Evolutionary conservation across 2,113 vertebrate genomes (phyloP).

Genomic region (Bagarius yarrelli): DNA sequence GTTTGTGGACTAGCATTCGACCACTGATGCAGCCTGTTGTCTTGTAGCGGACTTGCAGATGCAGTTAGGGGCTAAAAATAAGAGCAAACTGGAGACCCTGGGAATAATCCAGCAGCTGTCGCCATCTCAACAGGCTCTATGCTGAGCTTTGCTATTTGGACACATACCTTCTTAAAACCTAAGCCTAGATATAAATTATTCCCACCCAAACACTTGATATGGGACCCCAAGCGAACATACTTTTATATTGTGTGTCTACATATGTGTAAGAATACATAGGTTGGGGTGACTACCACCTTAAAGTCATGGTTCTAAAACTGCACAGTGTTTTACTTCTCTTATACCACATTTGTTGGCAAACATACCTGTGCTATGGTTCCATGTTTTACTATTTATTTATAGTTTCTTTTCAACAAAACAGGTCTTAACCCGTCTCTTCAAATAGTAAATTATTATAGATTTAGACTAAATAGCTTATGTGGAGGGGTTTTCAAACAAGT

Average conservation of each 20-base stretch:
- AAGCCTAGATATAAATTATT: background rate
- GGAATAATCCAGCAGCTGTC: constrained; percentile 47
- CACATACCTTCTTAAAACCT: background rate
- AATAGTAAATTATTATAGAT: too few species aligned
- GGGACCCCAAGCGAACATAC: background rate
- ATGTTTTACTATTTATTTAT: background rate
- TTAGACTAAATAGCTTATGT: too few species aligned
- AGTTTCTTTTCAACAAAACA: background rate
- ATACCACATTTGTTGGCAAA: background rate
- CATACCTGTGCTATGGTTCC: background rate
- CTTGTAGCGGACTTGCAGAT: constrained; percentile 20
- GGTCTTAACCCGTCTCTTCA: too few species aligned
- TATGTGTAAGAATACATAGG: background rate
- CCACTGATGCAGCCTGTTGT: constrained; percentile 17
- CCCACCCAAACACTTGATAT: background rate
- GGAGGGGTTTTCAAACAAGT: background rate
- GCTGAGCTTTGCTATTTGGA: constrained; percentile 3
- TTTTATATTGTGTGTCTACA: background rate
- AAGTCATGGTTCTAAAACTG: background rate
- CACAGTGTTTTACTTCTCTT: background rate
- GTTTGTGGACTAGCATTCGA: background rate
- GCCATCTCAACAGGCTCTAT: background rate
- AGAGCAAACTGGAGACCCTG: constrained; percentile 36
- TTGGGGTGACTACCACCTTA: background rate
- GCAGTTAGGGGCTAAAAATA: constrained; percentile 41